Evolutionary conservation across 92 coral and sea anemone genomes (phyloP), one percentile per base, ranked within the genome.

Genomic region (Bergia puertoricense): DNA sequence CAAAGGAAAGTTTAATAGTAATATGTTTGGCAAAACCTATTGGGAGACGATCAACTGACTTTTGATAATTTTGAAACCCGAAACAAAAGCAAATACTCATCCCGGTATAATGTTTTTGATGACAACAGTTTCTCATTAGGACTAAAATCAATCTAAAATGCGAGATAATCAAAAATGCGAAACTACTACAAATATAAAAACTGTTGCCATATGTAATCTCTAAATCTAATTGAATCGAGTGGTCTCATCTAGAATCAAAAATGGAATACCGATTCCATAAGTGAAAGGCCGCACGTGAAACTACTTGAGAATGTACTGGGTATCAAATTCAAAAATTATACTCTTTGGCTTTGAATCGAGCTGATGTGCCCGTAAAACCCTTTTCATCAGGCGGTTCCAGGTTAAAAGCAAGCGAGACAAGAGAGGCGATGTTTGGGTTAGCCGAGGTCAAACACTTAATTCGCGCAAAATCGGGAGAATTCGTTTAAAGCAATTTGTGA

Each of bases 381-480:
- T 44, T 84, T 46, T 72, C 37, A 11, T 23, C 62, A 23, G 65
- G 65, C 46, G 78, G 37, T 30, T 50, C 23, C 46, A 69, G 65
- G 79, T 41, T 84, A 84, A 84, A 71, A 41, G 66, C 23, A 18
- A 30, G 37, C 30, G 65, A 71, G 87, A 84, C 75, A 71, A 7
- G 79, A 84, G 51, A 18, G 59, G 44, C 36, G 56, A 10, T 71
- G 87, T 72, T 84, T 84, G 79, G 87, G 79, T 84, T 69, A 66
- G 68, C 67, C 50, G 82, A n/a, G 43, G 82, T 50, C 41, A 50
- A 20, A 20, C 5, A 71, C 30, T 46, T 84, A 44, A 84, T 69
- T 84, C 45, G 75, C 41, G 15, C 13, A 62, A 50, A 84, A 71
- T 71, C 78, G 67, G 44, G 30, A 57, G 79, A 41, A 67, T 42